These are phyloP conservation scores for Noctua comes DNA, from an alignment of 2,888 invertebrate species.

Conservation along the genomic window DNA sequence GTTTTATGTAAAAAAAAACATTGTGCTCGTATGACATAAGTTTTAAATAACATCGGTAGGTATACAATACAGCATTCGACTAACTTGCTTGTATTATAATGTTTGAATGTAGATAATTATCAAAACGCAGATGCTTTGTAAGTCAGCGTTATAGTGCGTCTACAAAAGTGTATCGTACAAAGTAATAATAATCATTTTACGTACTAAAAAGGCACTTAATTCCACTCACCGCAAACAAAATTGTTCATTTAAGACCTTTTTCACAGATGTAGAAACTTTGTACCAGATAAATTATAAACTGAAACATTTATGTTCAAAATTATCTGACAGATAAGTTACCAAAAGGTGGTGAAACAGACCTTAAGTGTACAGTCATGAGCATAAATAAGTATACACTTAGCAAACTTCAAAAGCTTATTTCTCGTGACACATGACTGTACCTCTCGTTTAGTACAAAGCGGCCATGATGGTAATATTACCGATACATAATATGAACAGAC, in stretches of 20 bases:
- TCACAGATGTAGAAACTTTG: neutral
- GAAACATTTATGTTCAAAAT: neutral
- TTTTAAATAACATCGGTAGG: neutral
- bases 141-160: neutral
- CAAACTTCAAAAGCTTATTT: neutral
- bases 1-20: neutral
- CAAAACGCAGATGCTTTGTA: neutral
- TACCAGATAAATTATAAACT: neutral
- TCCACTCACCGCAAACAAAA: conserved; percentile 4
- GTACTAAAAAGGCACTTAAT: conserved; percentile 9
- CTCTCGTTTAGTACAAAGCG: neutral
- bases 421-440: neutral
- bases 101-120: neutral
- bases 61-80: neutral
- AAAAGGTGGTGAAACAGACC: neutral
- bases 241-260: neutral
- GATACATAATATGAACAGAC: conserved; percentile 24
- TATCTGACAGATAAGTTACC: conserved; percentile 1
- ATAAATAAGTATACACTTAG: neutral
- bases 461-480: neutral
- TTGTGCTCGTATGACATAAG: neutral
- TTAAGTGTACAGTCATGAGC: neutral
- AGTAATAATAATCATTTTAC: neutral
- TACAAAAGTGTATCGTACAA: neutral
- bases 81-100: neutral